phyloP scores from a whole-genome alignment of 2,113 vertebrate species.

The Telmatochromis brichardi region DNA sequence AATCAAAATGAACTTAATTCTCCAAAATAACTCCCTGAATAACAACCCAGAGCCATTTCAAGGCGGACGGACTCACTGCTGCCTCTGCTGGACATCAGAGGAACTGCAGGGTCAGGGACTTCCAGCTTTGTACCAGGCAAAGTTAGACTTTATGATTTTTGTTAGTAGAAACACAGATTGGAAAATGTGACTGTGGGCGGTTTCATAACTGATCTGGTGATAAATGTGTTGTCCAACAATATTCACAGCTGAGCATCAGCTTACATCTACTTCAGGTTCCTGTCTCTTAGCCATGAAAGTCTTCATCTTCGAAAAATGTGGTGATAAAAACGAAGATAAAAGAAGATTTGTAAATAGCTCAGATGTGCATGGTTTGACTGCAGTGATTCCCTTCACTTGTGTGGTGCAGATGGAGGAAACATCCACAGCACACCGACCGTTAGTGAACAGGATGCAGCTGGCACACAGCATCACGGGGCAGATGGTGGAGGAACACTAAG shows the following conservation, averaged over 20 bases:
- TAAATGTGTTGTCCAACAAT: background rate
- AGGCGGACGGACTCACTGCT: rapidly evolving
- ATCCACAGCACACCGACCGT: background rate
- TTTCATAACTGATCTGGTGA: background rate
- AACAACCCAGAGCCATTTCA: background rate
- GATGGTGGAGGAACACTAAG: background rate
- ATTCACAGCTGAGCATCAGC: background rate
- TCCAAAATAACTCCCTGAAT: background rate
- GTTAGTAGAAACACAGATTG: background rate
- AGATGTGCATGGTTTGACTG: background rate
- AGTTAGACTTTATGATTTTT: background rate
- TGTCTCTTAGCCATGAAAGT: background rate
- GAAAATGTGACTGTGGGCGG: background rate
- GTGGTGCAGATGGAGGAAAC: background rate
- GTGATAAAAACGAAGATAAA: background rate
- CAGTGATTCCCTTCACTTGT: background rate
- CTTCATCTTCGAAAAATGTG: rapidly evolving
- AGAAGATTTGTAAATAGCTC: background rate
- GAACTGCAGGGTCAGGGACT: background rate
- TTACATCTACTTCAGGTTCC: background rate
- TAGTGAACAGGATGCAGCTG: background rate
- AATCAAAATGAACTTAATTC: background rate
- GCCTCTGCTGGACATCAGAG: background rate
- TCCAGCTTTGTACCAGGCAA: background rate
- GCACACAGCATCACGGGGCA: rapidly evolving